These are phyloP conservation scores for Tenualosa ilisha DNA, from an alignment of 2,797 vertebrate genomes.

Conservation along the genomic window DNA sequence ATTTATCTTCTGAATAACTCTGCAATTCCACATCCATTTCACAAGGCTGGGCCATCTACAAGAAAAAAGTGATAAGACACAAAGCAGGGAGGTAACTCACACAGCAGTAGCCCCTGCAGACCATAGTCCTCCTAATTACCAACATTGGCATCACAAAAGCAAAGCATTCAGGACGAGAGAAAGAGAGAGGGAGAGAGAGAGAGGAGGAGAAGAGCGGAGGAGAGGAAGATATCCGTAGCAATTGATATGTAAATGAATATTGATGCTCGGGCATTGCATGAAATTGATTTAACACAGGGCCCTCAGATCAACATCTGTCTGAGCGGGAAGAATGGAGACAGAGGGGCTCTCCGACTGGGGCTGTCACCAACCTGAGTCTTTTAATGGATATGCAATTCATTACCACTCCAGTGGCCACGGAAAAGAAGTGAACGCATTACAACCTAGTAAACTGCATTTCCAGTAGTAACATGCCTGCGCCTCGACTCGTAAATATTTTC, in stretches of 20 bases:
- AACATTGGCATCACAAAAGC: not conserved
- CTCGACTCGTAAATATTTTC: conserved; percentile 6
- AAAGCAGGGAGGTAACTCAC: not conserved
- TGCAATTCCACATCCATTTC: not conserved
- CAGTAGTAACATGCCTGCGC: not conserved
- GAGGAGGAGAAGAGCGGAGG: not conserved
- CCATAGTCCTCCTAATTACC: not conserved
- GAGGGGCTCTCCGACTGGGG: conserved; percentile 21
- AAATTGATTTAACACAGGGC: conserved; percentile 32
- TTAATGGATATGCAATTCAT: conserved; percentile 45
- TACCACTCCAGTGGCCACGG: not conserved
- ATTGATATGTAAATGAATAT: conserved; percentile 35
- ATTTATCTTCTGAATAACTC: not conserved
- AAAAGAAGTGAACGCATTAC: conserved; percentile 4
- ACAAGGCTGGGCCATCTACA: not conserved
- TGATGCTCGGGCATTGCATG: not conserved
- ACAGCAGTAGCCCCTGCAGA: not conserved
- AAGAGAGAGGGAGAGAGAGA: not conserved
- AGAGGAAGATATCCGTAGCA: not conserved
- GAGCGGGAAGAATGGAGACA: not conserved
- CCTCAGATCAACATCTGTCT: not conserved
- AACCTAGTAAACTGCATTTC: not conserved
- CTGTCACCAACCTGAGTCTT: conserved; percentile 8
- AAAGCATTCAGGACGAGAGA: not conserved
- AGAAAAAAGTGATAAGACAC: not conserved